Base-by-base conservation (phyloP, 2,888 invertebrate genomes). In the Desoria tigrina region DNA sequence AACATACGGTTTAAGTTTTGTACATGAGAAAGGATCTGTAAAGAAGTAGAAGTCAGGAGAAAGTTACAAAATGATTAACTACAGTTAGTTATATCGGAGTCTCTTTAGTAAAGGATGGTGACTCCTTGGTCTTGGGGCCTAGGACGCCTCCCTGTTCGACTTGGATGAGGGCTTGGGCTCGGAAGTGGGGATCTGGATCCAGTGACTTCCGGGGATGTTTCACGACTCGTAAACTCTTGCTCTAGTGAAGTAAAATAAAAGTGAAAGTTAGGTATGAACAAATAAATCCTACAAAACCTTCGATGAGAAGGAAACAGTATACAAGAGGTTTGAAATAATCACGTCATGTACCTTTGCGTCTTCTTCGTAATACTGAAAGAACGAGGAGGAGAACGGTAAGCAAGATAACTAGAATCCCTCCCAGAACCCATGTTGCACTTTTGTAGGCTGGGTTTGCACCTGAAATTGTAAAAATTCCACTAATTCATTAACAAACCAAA, bases 201-300 rank as follows among this genome's bases (percentile, higher is more conserved):
- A 4, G 72, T 75, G 4, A 75, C 73, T 63, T 75, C 75, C 21
- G 75, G 75, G 55, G 75, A 74, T 26, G 74, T 74, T 58, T 75
- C 74, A 49, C 75, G 71, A 65, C 74, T 74, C 28, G 75, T 72
- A 51, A 75, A 75, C 67, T 75, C 75, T 74, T 75, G 75, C 56
- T 75, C 75, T 75, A 61, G 55, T n/a, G n/a, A n/a, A n/a, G n/a
- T n/a, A 63, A n/a, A n/a, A n/a, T n/a, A n/a, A 61, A 61, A 65
- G 61, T 65, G n/a, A n/a, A n/a, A n/a, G n/a, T n/a, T n/a, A n/a
- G n/a, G n/a, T n/a, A n/a, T n/a, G n/a, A n/a, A n/a, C n/a, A n/a
- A n/a, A n/a, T n/a, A n/a, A n/a, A n/a, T n/a, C n/a, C n/a, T n/a
- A n/a, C n/a, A n/a, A n/a, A n/a, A n/a, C n/a, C n/a, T n/a, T n/a